Evolutionary conservation across 2,888 invertebrate species (phyloP), one percentile per base, ranked within the genome.

Genomic region (Megamerina dolium): DNA sequence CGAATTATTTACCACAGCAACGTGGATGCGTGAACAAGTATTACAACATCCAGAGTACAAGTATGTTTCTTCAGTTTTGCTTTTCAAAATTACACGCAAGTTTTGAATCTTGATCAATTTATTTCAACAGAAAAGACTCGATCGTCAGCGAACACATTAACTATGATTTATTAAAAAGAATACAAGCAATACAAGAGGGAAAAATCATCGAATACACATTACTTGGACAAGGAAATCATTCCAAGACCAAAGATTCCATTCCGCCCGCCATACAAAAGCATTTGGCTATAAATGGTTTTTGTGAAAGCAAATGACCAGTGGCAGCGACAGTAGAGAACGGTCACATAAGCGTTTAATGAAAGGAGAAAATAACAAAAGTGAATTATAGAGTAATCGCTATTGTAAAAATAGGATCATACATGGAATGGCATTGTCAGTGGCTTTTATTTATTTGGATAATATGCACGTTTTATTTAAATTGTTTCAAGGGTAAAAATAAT

Each of bases 11-110:
- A 99, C 99, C 40, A 91, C 93, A 57, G 99, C 99, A 31, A 77
- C 86, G 23, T 99, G 95, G 94, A 87, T 96, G 64, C 79, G 99
- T 36, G 80, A 87, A 49, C 94, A 92, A 74, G 87, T 99, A 41
- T 77, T 80, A 30, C 75, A 77, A 13, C 99, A 99, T 75, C 83
- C 90, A 0, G 83, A 86, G 33, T 97, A 97, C 74, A 85, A 87
- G 90, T 90, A 66, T 76, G 76, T 16, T 23, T 26, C 5, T 13
- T 20, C 10, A 16, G 10, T 13, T 42, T 31, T 32, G 17, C 3
- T 10, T 43, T 41, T 17, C 13, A 8, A 23, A 23, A 8, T 8
- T 6, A 23, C 23, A 8, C 6, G 8, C 10, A 23, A 23, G 10
- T 23, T 8, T 6, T 8, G 6, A 23, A 8, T 8, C 23, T 19